Conservation (phyloP, 2,113 vertebrate genomes). For the Emberiza fucata region DNA sequence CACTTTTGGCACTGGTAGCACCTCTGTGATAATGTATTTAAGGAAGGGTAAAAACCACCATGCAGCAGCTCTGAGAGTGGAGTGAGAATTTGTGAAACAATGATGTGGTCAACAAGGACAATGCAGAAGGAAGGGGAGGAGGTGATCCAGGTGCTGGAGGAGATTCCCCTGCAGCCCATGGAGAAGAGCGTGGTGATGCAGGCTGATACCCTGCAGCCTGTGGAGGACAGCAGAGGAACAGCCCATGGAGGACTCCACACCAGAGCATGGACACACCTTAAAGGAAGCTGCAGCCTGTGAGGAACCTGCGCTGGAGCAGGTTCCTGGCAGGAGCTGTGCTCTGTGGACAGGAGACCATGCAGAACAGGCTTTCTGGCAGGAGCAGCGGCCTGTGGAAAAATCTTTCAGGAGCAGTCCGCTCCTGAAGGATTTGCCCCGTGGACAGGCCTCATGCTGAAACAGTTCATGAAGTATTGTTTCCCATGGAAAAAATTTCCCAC, state of each 20-base stretch:
- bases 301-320: not conserved
- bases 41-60: not conserved
- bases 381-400: not conserved
- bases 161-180: not conserved
- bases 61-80: not conserved
- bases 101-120: too few relatives aligned
- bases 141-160: not conserved
- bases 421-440: not conserved
- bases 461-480: not conserved
- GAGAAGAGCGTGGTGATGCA: not conserved
- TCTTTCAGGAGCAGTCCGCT: not conserved
- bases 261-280: fast-evolving
- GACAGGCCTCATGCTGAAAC: not conserved
- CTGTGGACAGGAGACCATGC: not conserved
- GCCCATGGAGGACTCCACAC: not conserved
- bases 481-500: not conserved
- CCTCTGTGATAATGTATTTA: fast-evolving
- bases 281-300: not conserved
- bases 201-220: not conserved
- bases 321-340: not conserved
- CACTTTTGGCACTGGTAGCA: fast-evolving
- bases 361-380: not conserved
- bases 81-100: not conserved
- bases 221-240: not conserved
- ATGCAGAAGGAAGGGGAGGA: not conserved